Conservation (phyloP, 2,113 vertebrate species). For the Brachirus orientalis region DNA sequence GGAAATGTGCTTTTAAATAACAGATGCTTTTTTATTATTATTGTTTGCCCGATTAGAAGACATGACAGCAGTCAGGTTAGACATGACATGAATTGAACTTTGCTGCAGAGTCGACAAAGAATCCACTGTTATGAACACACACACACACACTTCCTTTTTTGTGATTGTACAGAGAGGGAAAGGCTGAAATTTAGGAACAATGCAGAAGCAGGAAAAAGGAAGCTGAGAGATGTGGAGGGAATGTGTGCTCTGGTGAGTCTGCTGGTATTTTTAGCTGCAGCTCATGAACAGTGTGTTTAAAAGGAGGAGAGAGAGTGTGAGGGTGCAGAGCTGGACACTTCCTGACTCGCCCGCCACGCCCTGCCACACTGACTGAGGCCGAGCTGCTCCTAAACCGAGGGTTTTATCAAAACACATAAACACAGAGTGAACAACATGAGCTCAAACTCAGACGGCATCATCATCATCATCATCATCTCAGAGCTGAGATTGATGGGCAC, state of each 20-base stretch:
- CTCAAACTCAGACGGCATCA: too few relatives aligned
- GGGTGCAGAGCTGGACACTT: slow-evolving; percentile 39
- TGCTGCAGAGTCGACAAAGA: not conserved
- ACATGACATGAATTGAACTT: slow-evolving; percentile 10
- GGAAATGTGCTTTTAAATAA: not conserved
- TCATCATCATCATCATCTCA: too few relatives aligned
- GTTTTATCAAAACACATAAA: too few relatives aligned
- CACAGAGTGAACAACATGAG: too few relatives aligned
- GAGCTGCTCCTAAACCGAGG: too few relatives aligned
- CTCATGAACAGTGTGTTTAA: slow-evolving; percentile 30
- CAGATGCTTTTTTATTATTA: not conserved
- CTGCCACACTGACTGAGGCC: too few relatives aligned
- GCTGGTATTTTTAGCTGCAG: slow-evolving; percentile 69
- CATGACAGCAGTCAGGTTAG: not conserved
- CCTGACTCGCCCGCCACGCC: slow-evolving; percentile 5
- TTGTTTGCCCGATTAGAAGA: not conserved
- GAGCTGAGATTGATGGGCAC: too few relatives aligned
- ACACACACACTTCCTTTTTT: not conserved
- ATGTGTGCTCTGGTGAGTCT: slow-evolving; percentile 39
- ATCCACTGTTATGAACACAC: not conserved
- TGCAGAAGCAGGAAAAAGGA: slow-evolving; percentile 74
- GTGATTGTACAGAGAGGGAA: not conserved
- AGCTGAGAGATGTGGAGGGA: slow-evolving; percentile 60
- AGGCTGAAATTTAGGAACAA: slow-evolving; percentile 62
- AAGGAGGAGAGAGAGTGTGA: slow-evolving; percentile 14